These are phyloP conservation scores for Orchesellides sinensis DNA, from an alignment of 2,888 invertebrate genomes.

Conservation along the genomic window DNA sequence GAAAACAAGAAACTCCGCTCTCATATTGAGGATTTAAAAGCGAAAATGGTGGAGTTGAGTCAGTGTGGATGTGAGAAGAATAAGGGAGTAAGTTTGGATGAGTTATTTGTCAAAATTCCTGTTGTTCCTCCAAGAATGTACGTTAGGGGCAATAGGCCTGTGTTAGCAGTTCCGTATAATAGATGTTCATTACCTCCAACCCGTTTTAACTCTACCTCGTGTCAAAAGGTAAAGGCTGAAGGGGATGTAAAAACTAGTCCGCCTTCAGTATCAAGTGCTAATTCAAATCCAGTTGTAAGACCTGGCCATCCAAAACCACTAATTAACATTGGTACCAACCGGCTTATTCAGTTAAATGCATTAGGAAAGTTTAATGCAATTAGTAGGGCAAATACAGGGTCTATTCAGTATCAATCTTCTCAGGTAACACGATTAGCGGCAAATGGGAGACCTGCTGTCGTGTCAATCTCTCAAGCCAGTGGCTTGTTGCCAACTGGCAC, in stretches of 20 bases:
- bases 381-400: background rate
- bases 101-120: slow-evolving; percentile 33
- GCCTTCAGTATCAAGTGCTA: background rate
- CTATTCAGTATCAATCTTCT: background rate
- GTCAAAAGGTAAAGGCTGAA: too few relatives aligned
- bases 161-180: slow-evolving; percentile 30
- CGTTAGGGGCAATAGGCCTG: slow-evolving; percentile 20
- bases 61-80: slow-evolving; percentile 49
- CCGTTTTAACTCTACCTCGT: background rate
- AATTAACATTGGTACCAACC: background rate
- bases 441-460: too few relatives aligned
- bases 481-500: background rate
- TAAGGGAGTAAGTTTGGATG: background rate
- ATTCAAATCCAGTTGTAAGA: background rate
- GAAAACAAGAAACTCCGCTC: slow-evolving; percentile 51
- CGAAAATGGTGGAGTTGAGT: slow-evolving; percentile 21
- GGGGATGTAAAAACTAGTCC: too few relatives aligned
- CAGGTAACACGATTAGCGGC: background rate
- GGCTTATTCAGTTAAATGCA: background rate
- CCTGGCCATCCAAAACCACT: background rate
- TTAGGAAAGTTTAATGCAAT: background rate
- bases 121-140: slow-evolving; percentile 41
- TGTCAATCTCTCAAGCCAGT: background rate
- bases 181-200: background rate
- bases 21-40: background rate